Conservation (phyloP, 2,113 vertebrate genomes). For the Takifugu bimaculatus region DNA sequence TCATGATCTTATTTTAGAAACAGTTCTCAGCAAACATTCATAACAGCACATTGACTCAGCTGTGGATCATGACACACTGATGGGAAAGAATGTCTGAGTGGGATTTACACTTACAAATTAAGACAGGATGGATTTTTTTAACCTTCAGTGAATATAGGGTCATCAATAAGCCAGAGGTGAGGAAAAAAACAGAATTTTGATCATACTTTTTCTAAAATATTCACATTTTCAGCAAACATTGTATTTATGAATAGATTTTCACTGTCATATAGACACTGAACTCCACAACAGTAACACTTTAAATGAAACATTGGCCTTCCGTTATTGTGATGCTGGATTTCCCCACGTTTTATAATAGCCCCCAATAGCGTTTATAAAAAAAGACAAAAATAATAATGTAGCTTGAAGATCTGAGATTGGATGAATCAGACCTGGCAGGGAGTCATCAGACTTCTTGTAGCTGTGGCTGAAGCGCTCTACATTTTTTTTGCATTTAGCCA, state of each 20-base stretch:
- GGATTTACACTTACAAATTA: conserved; percentile 13
- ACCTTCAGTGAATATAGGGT: conserved; percentile 1
- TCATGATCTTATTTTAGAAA: conserved; percentile 5
- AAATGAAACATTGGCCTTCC: too few relatives aligned
- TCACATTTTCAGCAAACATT: not conserved
- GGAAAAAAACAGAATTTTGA: not conserved
- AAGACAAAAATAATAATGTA: too few relatives aligned
- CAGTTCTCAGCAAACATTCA: conserved; percentile 19
- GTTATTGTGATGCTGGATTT: too few relatives aligned
- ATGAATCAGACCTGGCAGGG: too few relatives aligned
- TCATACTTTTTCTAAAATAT: not conserved
- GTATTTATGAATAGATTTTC: not conserved
- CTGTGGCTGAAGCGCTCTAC: too few relatives aligned
- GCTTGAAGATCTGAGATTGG: too few relatives aligned
- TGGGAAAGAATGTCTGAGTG: conserved; percentile 22
- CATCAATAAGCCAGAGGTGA: not conserved
- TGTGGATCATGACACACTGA: conserved; percentile 20
- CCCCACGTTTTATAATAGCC: too few relatives aligned
- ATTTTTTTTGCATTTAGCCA: too few relatives aligned
- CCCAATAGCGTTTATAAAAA: too few relatives aligned
- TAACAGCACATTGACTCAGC: conserved; percentile 35
- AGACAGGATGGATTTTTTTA: conserved; percentile 8
- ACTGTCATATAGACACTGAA: not conserved
- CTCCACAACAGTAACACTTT: not conserved
- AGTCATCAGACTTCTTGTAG: too few relatives aligned